Evolutionary conservation across 2,113 vertebrate genomes (phyloP).

Genomic region (Epinephelus lanceolatus): DNA sequence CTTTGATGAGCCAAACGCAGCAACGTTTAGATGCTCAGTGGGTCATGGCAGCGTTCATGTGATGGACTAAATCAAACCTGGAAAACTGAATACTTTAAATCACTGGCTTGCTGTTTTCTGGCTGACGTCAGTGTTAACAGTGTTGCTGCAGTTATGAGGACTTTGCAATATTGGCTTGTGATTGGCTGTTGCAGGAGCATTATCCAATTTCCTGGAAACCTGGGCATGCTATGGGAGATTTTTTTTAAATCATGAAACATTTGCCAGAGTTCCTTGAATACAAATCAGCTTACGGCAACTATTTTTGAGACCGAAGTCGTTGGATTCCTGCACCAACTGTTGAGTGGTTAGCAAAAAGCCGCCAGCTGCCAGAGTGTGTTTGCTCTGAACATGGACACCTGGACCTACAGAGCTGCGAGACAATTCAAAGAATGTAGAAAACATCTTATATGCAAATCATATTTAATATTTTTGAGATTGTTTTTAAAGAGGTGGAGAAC

Average conservation of each 20-base stretch:
- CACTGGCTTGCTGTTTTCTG: conserved; percentile 7
- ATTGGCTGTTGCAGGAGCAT: conserved; percentile 8
- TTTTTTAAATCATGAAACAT: neutral
- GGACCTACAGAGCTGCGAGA: conserved; percentile 2
- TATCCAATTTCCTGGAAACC: neutral
- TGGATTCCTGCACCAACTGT: conserved; percentile 2
- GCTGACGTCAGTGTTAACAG: neutral
- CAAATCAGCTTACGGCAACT: neutral
- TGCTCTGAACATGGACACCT: neutral
- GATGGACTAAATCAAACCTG: neutral
- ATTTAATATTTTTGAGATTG: conserved; percentile 55
- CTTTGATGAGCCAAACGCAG: neutral
- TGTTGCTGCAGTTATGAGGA: neutral
- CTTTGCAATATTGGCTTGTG: neutral
- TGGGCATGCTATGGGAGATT: neutral
- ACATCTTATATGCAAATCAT: conserved; percentile 54
- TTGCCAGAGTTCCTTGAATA: neutral
- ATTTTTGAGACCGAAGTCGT: neutral
- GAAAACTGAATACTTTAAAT: neutral
- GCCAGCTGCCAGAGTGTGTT: neutral
- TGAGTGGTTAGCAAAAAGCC: neutral
- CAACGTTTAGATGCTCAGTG: neutral
- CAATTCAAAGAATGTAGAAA: conserved; percentile 49
- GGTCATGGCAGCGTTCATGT: neutral
- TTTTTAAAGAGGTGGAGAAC: conserved; percentile 7